phyloP scores from a whole-genome alignment of 2,888 invertebrate species.

The Ariolimax columbianus region DNA sequence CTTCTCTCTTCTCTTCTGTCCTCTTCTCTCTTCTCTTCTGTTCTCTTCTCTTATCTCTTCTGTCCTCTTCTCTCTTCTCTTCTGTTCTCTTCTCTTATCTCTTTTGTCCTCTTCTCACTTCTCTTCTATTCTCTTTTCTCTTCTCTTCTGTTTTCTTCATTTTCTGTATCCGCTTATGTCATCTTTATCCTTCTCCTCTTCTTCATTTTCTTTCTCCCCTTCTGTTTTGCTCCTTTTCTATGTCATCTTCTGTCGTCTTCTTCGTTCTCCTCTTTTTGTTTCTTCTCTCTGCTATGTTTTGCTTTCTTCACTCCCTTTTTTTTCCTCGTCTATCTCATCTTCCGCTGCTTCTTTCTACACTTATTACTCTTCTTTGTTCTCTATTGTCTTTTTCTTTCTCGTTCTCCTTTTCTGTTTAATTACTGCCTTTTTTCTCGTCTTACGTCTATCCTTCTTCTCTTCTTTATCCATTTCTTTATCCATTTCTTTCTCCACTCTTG shows the following conservation, averaged over 20 bases:
- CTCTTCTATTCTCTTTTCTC: too few relatives aligned
- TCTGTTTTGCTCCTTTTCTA: neutral
- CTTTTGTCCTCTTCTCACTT: too few relatives aligned
- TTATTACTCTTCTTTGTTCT: neutral
- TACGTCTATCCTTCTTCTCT: neutral
- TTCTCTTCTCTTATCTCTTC: too few relatives aligned
- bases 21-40: too few relatives aligned
- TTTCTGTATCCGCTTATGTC: neutral
- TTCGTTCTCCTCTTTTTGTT: too few relatives aligned
- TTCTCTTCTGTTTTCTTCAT: too few relatives aligned
- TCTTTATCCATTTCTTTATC: too few relatives aligned
- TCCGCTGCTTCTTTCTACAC: neutral
- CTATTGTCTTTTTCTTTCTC: neutral
- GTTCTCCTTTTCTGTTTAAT: neutral
- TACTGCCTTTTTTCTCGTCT: neutral
- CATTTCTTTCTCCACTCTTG: too few relatives aligned
- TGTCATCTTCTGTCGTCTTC: neutral
- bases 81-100: too few relatives aligned
- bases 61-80: too few relatives aligned
- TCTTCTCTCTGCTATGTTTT: neutral
- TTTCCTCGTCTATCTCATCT: neutral
- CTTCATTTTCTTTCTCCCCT: neutral
- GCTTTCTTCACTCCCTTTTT: neutral
- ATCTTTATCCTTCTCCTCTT: neutral
- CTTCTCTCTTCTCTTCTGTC: conserved; percentile 47